A percentile compares a stretch with the other conserved stretches of the same genome.
Conservation (phyloP, 2,888 invertebrate genomes). For the Melieria omissa region DNA sequence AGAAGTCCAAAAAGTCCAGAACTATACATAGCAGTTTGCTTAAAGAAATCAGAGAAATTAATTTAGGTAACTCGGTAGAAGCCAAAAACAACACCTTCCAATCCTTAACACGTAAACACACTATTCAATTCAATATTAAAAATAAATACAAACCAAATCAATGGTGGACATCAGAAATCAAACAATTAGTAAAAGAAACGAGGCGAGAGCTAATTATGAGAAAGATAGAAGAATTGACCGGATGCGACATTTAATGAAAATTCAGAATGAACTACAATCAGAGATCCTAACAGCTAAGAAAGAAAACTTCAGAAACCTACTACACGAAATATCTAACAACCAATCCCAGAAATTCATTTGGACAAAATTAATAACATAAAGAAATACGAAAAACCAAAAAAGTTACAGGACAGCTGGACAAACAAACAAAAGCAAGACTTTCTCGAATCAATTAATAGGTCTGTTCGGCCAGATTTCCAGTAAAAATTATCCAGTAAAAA, state of each 20-base stretch:
- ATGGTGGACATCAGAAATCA: slow-evolving; percentile 12
- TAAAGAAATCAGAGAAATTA: not conserved
- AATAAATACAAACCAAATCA: slow-evolving; percentile 27
- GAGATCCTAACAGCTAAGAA: slow-evolving; percentile 1
- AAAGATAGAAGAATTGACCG: not conserved
- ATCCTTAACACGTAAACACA: not conserved
- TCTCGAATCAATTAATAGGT: too few relatives aligned
- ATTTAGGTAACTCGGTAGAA: not conserved
- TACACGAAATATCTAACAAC: slow-evolving; percentile 4
- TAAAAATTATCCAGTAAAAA: too few relatives aligned
- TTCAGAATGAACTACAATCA: not conserved
- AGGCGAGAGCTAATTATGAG: slow-evolving; percentile 17
- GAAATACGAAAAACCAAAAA: slow-evolving; percentile 8
- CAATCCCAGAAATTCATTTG: not conserved
- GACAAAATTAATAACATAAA: slow-evolving; percentile 13
- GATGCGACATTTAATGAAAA: too few relatives aligned
- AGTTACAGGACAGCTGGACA: not conserved
- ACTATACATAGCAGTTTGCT: not conserved
- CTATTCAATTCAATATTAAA: not conserved
- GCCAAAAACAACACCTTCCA: not conserved
- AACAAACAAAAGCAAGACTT: too few relatives aligned
- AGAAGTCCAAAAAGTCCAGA: not conserved
- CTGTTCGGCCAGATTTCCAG: too few relatives aligned
- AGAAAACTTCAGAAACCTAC: slow-evolving; percentile 4
- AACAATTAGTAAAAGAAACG: slow-evolving; percentile 26